Evolutionary conservation across 2,888 invertebrate genomes (phyloP).

Genomic region (Morinoia aosen): DNA sequence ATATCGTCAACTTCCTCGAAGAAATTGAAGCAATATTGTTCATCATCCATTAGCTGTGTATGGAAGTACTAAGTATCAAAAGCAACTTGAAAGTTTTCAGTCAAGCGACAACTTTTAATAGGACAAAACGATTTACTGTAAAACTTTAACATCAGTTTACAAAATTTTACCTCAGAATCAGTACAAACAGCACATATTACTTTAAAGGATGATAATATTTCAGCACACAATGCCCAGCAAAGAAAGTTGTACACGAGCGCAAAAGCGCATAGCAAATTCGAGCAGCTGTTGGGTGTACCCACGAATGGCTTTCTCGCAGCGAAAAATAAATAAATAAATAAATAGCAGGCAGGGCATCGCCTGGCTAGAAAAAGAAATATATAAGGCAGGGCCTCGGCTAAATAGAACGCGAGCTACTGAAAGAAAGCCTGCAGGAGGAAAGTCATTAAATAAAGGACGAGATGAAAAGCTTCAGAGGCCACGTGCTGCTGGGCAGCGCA

Average conservation of each 20-base stretch:
- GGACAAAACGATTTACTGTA: too few relatives aligned
- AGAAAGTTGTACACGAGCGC: neutral
- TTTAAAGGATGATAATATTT: neutral
- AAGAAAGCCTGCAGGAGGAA: slow-evolving; percentile 26
- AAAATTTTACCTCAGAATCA: too few relatives aligned
- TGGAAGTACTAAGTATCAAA: too few relatives aligned
- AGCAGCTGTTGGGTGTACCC: neutral
- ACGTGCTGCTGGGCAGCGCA: slow-evolving; percentile 60
- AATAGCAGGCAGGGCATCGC: neutral
- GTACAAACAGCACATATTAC: too few relatives aligned
- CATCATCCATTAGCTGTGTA: too few relatives aligned
- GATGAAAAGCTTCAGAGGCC: slow-evolving; percentile 18
- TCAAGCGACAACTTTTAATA: too few relatives aligned
- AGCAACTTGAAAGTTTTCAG: too few relatives aligned
- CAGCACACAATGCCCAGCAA: neutral
- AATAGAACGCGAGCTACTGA: neutral
- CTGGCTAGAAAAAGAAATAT: neutral
- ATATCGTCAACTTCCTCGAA: too few relatives aligned
- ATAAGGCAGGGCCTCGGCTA: neutral
- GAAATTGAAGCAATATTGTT: too few relatives aligned
- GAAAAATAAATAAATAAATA: neutral
- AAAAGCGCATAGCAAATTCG: neutral
- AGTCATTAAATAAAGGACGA: slow-evolving; percentile 44
- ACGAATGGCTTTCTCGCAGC: neutral
- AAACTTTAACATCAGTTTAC: too few relatives aligned